Conservation (phyloP, 2,888 invertebrate genomes). For the Physocephala rufipes region DNA sequence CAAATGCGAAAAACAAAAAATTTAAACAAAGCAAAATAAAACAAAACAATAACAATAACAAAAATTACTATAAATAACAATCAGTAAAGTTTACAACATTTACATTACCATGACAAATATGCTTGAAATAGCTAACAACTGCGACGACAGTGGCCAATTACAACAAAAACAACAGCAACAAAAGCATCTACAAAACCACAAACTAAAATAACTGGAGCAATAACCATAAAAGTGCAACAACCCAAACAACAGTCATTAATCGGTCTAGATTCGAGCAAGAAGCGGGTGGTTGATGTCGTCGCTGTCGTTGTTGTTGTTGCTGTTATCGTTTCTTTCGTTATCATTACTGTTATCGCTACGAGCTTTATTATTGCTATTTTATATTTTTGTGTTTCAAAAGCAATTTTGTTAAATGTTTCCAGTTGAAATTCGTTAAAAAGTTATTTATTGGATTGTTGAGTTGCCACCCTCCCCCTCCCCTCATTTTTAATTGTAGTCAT, state of each 20-base stretch:
- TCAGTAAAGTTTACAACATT: slow-evolving; percentile 22
- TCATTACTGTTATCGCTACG: not conserved
- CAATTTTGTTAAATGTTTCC: too few species aligned
- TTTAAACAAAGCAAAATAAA: not conserved
- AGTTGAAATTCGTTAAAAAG: too few species aligned
- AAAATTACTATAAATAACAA: slow-evolving; percentile 10
- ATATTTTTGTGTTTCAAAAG: not conserved
- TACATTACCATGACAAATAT: not conserved
- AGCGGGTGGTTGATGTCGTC: not conserved
- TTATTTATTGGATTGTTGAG: too few species aligned
- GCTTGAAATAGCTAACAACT: too few species aligned
- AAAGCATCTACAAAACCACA: not conserved
- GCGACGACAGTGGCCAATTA: not conserved
- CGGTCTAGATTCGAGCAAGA: not conserved
- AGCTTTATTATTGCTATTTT: not conserved
- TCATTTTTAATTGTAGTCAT: too few species aligned
- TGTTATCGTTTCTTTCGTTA: not conserved
- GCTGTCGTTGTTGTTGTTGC: slow-evolving; percentile 14
- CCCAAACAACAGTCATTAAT: not conserved
- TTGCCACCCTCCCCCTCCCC: too few species aligned
- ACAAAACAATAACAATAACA: not conserved
- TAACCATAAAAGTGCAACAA: not conserved
- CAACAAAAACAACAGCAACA: slow-evolving; percentile 6
- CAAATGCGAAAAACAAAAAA: too few species aligned
- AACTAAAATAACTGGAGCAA: slow-evolving; percentile 2